A percentile compares a stretch with the other conserved stretches of the same genome.
Conservation (phyloP, 2,113 vertebrate genomes). For the Leptosomus discolor region DNA sequence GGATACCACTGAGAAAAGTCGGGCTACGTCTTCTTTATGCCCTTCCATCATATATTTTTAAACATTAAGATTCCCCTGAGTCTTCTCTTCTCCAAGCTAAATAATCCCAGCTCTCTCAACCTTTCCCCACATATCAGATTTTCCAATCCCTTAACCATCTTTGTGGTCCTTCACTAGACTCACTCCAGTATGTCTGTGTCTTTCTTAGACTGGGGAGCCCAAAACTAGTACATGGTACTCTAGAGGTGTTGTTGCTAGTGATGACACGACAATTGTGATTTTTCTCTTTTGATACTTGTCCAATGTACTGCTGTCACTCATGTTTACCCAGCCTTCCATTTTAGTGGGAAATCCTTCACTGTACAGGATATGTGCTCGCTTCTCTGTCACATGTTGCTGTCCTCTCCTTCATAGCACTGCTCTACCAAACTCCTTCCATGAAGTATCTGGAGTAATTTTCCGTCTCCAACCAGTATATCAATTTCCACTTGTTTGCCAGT, state of each 20-base stretch:
- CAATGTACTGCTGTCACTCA: accelerated
- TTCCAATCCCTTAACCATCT: background rate
- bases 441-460: background rate
- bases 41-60: background rate
- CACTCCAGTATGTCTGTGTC: background rate
- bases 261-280: background rate
- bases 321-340: background rate
- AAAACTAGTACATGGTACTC: background rate
- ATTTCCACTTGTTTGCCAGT: background rate
- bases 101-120: background rate
- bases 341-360: background rate
- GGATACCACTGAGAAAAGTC: background rate
- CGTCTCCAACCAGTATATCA: background rate
- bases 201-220: background rate
- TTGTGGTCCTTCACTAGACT: background rate
- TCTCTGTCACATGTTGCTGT: background rate
- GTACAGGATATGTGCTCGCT: background rate
- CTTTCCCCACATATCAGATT: background rate
- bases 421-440: background rate
- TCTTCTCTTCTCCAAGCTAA: background rate
- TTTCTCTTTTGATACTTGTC: background rate
- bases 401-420: background rate
- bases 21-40: background rate
- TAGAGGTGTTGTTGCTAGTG: background rate
- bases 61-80: background rate